Evolutionary conservation across 2,888 invertebrate genomes (phyloP).

Genomic region (Melitaea athalia): DNA sequence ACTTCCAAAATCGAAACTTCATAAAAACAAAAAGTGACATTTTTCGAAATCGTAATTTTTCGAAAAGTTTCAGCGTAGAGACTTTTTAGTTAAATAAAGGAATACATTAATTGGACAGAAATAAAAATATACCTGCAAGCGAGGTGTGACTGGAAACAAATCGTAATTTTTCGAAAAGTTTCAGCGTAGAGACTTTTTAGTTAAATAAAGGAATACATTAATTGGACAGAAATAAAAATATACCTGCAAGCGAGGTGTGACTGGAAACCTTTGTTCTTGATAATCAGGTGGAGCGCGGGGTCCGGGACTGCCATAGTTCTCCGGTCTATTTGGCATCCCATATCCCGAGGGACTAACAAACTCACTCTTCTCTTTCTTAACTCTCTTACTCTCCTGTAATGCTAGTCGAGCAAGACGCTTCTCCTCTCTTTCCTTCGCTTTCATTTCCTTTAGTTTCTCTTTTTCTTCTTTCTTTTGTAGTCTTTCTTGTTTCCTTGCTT

Average conservation of each 20-base stretch:
- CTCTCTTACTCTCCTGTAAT: conserved; percentile 68
- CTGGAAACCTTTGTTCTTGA: conserved; percentile 57
- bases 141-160: no score
- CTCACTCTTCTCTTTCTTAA: conserved; percentile 64
- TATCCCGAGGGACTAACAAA: conserved; percentile 50
- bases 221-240: not conserved
- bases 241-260: conserved; percentile 50
- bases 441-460: conserved; percentile 71
- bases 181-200: not conserved
- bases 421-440: conserved; percentile 77
- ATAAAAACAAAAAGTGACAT: not conserved
- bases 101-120: not conserved
- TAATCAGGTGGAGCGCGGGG: conserved; percentile 43
- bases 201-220: no score
- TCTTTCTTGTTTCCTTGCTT: conserved; percentile 72
- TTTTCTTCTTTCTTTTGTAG: conserved; percentile 78
- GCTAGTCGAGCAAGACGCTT: conserved; percentile 69
- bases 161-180: not conserved
- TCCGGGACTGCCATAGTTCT: conserved; percentile 32
- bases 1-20: no score
- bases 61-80: not conserved
- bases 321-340: conserved; percentile 41
- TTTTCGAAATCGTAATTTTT: no score
- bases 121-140: no score
- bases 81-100: not conserved